phyloP scores from a whole-genome alignment of 1,140 invertebrate species.

The Neodiprion virginianus region DNA sequence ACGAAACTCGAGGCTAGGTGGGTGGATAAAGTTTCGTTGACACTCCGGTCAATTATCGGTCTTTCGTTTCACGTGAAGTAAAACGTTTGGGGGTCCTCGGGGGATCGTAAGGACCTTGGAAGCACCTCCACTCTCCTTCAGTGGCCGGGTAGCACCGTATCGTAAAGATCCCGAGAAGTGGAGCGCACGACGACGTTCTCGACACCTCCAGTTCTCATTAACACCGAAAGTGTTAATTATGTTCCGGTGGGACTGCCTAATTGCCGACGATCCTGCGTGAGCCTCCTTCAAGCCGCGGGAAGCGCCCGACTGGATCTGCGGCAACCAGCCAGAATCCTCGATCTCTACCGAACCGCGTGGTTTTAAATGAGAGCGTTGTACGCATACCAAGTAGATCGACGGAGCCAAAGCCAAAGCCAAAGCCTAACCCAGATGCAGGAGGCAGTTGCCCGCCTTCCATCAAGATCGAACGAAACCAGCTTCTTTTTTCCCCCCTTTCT shows the following conservation, averaged over 20 bases:
- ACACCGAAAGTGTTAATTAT: constrained; percentile 56
- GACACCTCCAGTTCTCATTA: constrained; percentile 55
- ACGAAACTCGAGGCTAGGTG: too few species aligned
- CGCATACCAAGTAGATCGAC: neutral
- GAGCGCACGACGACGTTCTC: constrained; percentile 39
- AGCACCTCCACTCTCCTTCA: too few species aligned
- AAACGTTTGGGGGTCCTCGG: neutral
- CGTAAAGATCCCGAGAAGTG: constrained; percentile 31
- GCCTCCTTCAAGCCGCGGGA: constrained; percentile 14
- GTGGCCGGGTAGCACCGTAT: neutral
- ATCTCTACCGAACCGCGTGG: constrained; percentile 9
- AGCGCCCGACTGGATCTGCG: constrained; percentile 8
- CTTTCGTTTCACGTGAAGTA: neutral
- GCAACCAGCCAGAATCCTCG: neutral
- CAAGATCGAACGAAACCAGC: neutral
- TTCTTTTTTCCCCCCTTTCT: neutral
- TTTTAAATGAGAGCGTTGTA: constrained; percentile 6
- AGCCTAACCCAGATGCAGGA: neutral
- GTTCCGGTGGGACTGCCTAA: constrained; percentile 50
- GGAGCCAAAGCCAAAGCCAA: neutral
- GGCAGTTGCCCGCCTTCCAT: neutral
- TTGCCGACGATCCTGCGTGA: constrained; percentile 47
- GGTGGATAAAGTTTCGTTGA: too few species aligned
- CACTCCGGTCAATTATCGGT: neutral
- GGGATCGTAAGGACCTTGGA: too few species aligned